Conservation (phyloP, 2,113 vertebrate species). For the Cyprinodon variegatus region DNA sequence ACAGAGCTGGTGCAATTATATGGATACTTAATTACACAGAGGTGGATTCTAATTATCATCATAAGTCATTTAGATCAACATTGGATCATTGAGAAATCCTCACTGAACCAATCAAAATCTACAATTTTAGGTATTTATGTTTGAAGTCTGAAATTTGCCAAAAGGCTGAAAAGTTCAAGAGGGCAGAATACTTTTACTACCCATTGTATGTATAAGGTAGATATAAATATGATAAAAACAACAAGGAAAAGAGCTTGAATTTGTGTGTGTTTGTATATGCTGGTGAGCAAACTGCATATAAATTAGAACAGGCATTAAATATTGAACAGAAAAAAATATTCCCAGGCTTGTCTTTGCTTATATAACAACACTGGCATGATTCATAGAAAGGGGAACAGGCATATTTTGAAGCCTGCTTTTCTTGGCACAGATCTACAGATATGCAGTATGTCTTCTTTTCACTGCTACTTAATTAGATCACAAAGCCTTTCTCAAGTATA, state of each 20-base stretch:
- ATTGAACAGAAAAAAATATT: constrained; percentile 77
- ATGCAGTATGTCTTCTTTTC: constrained; percentile 62
- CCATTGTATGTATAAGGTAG: constrained; percentile 7
- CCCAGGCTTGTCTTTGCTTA: constrained; percentile 68
- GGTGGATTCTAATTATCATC: too few relatives aligned
- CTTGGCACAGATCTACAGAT: constrained; percentile 62
- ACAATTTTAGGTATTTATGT: too few relatives aligned
- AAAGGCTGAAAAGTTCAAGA: too few relatives aligned
- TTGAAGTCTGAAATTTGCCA: too few relatives aligned
- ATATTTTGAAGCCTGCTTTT: constrained; percentile 53
- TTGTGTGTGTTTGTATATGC: constrained; percentile 34
- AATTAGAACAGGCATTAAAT: constrained; percentile 76
- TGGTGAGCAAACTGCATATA: constrained; percentile 67
- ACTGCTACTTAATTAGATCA: constrained; percentile 74
- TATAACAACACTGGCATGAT: constrained; percentile 69
- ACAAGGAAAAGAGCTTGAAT: constrained; percentile 52
- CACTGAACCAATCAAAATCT: too few relatives aligned
- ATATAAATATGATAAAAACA: constrained; percentile 58
- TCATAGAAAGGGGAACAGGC: constrained; percentile 51
- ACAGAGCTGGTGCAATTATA: too few relatives aligned
- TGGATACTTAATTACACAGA: too few relatives aligned
- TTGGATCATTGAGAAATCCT: too few relatives aligned
- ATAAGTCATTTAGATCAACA: too few relatives aligned
- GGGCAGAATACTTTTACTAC: too few relatives aligned
- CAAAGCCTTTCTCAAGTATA: constrained; percentile 59